phyloP scores from a whole-genome alignment of 64 coral and sea anemone genomes.

The Catalaphyllia jardinei region DNA sequence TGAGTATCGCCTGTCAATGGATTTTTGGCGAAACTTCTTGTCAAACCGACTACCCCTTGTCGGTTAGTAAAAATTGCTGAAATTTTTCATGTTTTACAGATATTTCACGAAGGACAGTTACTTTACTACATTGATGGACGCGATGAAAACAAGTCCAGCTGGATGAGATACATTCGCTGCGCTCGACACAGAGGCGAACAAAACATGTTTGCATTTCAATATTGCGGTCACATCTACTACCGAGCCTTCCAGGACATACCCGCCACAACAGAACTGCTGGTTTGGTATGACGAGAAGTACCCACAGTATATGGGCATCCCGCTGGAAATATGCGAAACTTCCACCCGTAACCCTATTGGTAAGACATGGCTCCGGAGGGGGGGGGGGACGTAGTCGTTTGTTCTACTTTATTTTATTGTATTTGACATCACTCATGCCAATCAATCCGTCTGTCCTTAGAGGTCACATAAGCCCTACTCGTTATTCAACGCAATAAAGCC shows the following conservation, averaged over 20 bases:
- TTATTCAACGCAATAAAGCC: too few species aligned
- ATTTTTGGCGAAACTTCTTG: too few species aligned
- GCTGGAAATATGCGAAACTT: conserved; percentile 53
- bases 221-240: conserved; percentile 58
- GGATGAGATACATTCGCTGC: conserved; percentile 66
- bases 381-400: too few species aligned
- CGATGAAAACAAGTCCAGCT: conserved; percentile 57
- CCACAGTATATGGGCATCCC: conserved; percentile 70
- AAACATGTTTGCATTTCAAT: conserved; percentile 67
- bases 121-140: conserved; percentile 56
- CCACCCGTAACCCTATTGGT: not conserved
- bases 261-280: conserved; percentile 41
- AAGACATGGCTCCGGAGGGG: not conserved
- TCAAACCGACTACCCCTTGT: not conserved
- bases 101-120: conserved; percentile 61
- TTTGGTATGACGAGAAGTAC: conserved; percentile 68
- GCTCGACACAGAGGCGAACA: conserved; percentile 40
- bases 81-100: conserved; percentile 1
- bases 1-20: too few species aligned
- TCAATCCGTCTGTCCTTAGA: too few species aligned
- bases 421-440: too few species aligned
- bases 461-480: too few species aligned
- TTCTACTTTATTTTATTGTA: too few species aligned
- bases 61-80: not conserved
- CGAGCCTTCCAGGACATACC: conserved; percentile 48